phyloP scores from a whole-genome alignment of 2,888 invertebrate species.

The Pristionchus maxplancki region DNA sequence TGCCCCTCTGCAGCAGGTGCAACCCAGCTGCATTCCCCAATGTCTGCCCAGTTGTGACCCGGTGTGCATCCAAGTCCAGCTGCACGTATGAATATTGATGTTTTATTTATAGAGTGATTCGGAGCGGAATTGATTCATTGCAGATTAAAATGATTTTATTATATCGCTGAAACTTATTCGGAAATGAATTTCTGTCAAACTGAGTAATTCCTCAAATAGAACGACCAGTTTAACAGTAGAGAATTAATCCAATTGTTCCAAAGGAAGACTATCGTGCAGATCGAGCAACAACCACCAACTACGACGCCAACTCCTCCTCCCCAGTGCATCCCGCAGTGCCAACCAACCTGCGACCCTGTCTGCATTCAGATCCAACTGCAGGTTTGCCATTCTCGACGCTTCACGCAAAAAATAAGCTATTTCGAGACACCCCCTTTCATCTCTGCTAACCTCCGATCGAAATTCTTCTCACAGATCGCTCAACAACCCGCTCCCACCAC shows the following conservation, averaged over 20 bases:
- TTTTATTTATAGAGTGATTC: not conserved
- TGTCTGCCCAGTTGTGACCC: constrained; percentile 37
- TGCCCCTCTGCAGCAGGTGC: not conserved
- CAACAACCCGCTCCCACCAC: not conserved
- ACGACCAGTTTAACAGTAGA: not conserved
- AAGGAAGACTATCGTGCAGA: not conserved
- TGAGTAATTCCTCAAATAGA: not conserved
- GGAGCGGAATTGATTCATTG: not conserved
- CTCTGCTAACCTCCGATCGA: too few relatives aligned
- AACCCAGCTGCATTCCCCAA: constrained; percentile 27
- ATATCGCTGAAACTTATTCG: not conserved
- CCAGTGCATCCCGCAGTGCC: constrained; percentile 38
- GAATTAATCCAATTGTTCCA: too few relatives aligned
- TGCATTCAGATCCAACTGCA: constrained; percentile 39
- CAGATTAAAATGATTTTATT: not conserved
- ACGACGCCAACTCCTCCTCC: not conserved
- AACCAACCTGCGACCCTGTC: not conserved
- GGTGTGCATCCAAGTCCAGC: constrained; percentile 30
- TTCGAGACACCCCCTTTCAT: too few relatives aligned
- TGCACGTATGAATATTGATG: not conserved
- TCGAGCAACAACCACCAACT: not conserved
- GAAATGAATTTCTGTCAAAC: not conserved
- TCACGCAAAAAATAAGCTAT: not conserved
- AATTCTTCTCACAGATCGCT: not conserved
- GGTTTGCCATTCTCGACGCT: not conserved